A percentile compares a stretch with the other conserved stretches of the same genome.
phyloP scores from a whole-genome alignment of 2,113 vertebrate species.

The Fulica atra region DNA sequence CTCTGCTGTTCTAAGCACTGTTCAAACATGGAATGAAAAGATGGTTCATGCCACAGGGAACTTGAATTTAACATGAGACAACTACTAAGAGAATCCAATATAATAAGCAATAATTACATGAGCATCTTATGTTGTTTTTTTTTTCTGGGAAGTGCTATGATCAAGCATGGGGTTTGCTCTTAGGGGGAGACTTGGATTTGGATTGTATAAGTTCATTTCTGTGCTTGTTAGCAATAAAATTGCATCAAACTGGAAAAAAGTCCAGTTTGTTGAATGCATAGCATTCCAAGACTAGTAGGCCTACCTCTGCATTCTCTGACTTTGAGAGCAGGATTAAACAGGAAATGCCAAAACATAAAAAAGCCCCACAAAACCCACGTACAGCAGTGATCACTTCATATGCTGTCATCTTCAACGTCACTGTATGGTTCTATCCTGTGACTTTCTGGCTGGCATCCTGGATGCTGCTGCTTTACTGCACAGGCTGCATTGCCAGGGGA shows the following conservation, averaged over 20 bases:
- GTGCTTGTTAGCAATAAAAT: conserved; percentile 8
- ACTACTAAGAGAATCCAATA: background rate
- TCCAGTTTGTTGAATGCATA: background rate
- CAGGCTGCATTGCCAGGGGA: background rate
- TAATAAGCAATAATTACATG: conserved; percentile 12
- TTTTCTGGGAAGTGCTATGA: background rate
- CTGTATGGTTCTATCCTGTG: fast-evolving
- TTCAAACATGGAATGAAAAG: background rate
- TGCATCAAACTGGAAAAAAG: conserved; percentile 5
- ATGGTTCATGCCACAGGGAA: background rate
- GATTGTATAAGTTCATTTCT: background rate
- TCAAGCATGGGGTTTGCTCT: background rate
- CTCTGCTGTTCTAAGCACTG: background rate
- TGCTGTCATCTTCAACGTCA: background rate
- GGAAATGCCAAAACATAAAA: conserved; percentile 56
- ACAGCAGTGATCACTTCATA: background rate
- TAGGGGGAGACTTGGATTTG: background rate
- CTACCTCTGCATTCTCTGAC: conserved; percentile 55
- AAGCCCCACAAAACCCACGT: background rate
- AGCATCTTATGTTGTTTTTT: background rate
- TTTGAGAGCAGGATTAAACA: conserved; percentile 35
- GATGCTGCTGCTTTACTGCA: background rate
- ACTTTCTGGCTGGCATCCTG: background rate
- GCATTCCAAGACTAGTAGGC: background rate
- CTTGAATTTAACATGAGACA: conserved; percentile 34